Conservation (phyloP, 2,113 vertebrate genomes). For the Cebidichthys violaceus region DNA sequence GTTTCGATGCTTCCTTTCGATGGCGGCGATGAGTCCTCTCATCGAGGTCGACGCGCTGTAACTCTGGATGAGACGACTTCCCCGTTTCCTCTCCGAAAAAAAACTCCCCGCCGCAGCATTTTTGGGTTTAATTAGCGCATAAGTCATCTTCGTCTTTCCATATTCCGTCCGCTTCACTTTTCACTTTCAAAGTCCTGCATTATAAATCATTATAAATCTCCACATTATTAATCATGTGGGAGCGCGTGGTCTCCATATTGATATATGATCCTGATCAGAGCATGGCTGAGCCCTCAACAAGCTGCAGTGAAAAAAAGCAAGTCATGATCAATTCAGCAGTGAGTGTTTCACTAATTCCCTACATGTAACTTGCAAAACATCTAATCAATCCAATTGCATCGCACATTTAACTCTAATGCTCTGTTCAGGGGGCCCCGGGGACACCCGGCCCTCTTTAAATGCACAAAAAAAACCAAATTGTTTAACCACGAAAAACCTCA, state of each 20-base stretch:
- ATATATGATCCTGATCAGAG: constrained; percentile 28
- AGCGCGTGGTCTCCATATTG: constrained; percentile 14
- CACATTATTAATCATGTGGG: constrained; percentile 24
- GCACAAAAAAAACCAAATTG: background rate
- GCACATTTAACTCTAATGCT: background rate
- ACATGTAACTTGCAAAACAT: background rate
- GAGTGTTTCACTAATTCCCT: background rate
- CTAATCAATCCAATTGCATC: background rate
- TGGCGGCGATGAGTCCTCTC: constrained; percentile 19
- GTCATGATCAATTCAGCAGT: background rate
- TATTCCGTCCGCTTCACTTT: constrained; percentile 17
- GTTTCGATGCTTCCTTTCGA: too few relatives aligned
- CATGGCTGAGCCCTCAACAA: background rate
- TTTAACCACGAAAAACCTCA: background rate
- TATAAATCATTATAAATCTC: constrained; percentile 37
- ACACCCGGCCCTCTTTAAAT: background rate
- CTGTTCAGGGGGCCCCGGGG: background rate
- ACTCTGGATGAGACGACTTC: constrained; percentile 1
- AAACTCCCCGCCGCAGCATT: constrained; percentile 24
- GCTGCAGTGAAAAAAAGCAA: background rate
- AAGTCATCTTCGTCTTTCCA: constrained; percentile 35
- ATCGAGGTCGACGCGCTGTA: background rate
- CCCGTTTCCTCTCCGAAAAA: constrained; percentile 6
- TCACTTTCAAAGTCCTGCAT: constrained; percentile 9
- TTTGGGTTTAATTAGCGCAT: constrained; percentile 39